Evolutionary conservation across 2,888 invertebrate species (phyloP), one percentile per base, ranked within the genome.

Genomic region (Xanthia togata): DNA sequence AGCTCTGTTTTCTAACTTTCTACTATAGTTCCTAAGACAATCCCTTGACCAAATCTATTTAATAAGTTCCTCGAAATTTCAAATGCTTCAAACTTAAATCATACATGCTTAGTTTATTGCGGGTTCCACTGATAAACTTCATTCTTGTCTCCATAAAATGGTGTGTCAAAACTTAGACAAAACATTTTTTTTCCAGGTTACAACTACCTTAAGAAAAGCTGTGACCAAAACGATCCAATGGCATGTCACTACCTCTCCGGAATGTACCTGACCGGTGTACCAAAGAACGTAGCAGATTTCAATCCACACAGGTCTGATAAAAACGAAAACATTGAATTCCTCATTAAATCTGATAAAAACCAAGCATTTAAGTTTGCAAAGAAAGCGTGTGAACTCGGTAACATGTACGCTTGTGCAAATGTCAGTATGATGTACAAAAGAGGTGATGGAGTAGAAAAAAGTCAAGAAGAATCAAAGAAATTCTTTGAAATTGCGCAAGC

Each of bases 361-460:
- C 98, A 98, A 93, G 99, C 99, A 0, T 98, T 98, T 92, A 95
- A 97, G 57, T 98, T 97, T 90, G 98, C 98, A 0, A 94, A 97
- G 76, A 98, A 97, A 93, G 98, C 98, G 0, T 99, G 99, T 93
- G 98, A 99, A 81, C 94, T 98, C 0, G 98, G 98, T 0, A 98
- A 99, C 91, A 97, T 98, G 92, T 98, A 98, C 91, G 98, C 98
- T 0, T 99, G 99, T 96, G 98, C 98, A 0, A 99, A 99, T 95
- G 96, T 99, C 1, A 98, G 99, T 90, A 97, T 98, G 93, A 99
- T 99, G 98, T 98, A 98, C 92, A 97, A 97, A 53, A 97, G 97
- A 91, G 99, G 99, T 23, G 98, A 99, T 83, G 99, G 99, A 2
- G 98, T 98, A 0, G 97, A 97, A 72, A 97, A 98, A 91, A 97